Evolutionary conservation across 1,140 invertebrate genomes (phyloP), one percentile per base, ranked within the genome.

Genomic region (Nomia melanderi): DNA sequence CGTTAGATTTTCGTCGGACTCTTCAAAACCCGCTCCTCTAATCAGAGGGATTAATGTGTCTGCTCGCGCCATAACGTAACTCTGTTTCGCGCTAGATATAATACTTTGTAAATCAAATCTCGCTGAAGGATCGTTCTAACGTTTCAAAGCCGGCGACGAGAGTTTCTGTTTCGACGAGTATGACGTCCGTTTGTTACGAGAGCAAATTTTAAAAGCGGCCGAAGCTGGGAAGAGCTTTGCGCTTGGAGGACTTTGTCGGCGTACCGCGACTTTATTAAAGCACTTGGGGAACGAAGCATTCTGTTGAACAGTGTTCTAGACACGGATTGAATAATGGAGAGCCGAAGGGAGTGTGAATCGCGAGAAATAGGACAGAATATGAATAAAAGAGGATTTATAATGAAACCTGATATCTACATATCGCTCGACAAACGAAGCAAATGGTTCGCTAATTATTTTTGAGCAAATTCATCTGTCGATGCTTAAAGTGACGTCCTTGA

Each of bases 121-220:
- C 20, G 47, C 47, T 50, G 47, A 50, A 50, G 47, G 47, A 50
- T 50, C 47, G 47, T 50, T 50, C 47, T 50, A 50, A 50, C 47
- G 47, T n/a, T n/a, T n/a, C 47, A 50, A 50, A 50, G 47, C 20
- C 6, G 6, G 5, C 17, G 5, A 0, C 17, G 44, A 20, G 20
- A 8, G 47, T 17, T n/a, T n/a, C 47, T n/a, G 47, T n/a, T 50
- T 50, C 20, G 47, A n/a, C 47, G 47, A 50, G 47, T 50, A 17
- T n/a, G 20, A 8, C 47, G 47, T 17, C 47, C n/a, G 47, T 50
- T 50, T 50, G 47, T 50, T 50, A n/a, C 20, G 20, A 6, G 3
- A n/a, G 47, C 20, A 50, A 50, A 50, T n/a, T 50, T 50, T 50
- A 50, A 50, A 50, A 50, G 20, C 47, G 47, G n/a, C 20, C 47